phyloP scores from a whole-genome alignment of 2,888 invertebrate genomes.

The Andrena marginata region DNA sequence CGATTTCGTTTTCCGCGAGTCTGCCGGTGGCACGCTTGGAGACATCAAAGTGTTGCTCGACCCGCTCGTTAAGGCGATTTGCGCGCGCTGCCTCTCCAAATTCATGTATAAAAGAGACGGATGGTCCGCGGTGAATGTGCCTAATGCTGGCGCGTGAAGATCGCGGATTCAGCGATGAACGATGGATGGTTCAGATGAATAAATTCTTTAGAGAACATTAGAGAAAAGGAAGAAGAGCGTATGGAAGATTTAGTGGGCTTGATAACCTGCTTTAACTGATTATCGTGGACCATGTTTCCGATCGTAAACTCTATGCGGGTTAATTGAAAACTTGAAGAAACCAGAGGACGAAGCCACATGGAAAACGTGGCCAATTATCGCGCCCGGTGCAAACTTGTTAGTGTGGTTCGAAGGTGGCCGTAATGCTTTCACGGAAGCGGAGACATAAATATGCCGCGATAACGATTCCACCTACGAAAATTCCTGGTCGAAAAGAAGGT shows the following conservation, averaged over 20 bases:
- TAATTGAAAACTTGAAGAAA: neutral
- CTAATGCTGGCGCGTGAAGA: neutral
- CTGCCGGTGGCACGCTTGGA: neutral
- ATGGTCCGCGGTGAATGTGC: neutral
- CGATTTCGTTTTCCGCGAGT: neutral
- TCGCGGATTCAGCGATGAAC: neutral
- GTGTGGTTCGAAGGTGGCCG: slow-evolving; percentile 63
- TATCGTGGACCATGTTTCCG: neutral
- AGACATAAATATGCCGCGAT: slow-evolving; percentile 61
- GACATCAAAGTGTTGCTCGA: slow-evolving; percentile 22
- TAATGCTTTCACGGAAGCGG: slow-evolving; percentile 66
- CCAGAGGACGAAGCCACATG: slow-evolving; percentile 32
- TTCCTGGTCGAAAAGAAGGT: slow-evolving; percentile 16
- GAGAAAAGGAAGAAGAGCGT: too few species aligned
- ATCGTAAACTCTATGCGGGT: neutral
- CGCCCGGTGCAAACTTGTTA: slow-evolving; percentile 71
- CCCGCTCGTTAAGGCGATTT: slow-evolving; percentile 36
- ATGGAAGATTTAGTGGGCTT: too few species aligned
- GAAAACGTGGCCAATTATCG: slow-evolving; percentile 65
- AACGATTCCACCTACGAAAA: slow-evolving; percentile 54
- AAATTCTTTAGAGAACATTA: neutral
- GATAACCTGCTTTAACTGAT: too few species aligned
- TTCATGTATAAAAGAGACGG: neutral
- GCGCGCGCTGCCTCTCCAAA: neutral
- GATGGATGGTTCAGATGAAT: neutral